Percentiles rank a stretch among this genome's conserved stretches.
phyloP scores from a whole-genome alignment of 1,140 invertebrate species.

The Sipha flava region DNA sequence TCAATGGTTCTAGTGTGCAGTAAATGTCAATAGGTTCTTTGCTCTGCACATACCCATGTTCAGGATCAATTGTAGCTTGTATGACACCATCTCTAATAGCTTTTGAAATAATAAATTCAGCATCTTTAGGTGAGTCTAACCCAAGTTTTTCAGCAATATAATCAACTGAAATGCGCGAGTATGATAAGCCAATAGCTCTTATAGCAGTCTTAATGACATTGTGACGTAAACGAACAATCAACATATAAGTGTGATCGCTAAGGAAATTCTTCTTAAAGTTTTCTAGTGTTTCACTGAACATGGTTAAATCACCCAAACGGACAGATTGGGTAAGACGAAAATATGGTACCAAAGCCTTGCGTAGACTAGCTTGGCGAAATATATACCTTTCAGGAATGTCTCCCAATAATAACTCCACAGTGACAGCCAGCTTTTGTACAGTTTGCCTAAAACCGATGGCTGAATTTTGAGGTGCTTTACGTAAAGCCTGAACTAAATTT shows the following conservation, averaged over 20 bases:
- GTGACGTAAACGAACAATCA: slow-evolving; percentile 88
- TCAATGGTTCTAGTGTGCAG: slow-evolving; percentile 89
- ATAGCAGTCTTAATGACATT: slow-evolving; percentile 99
- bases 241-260: slow-evolving; percentile 84
- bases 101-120: slow-evolving; percentile 98
- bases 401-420: slow-evolving; percentile 90
- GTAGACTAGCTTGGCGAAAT: slow-evolving; percentile 77
- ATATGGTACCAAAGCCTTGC: slow-evolving; percentile 84
- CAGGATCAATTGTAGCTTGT: slow-evolving; percentile 91
- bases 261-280: slow-evolving; percentile 81
- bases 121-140: slow-evolving; percentile 91
- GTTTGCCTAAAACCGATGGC: slow-evolving; percentile 98
- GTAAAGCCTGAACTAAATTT: slow-evolving; percentile 83
- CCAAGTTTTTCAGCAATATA: slow-evolving; percentile 92
- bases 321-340: slow-evolving; percentile 97
- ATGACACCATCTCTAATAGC: slow-evolving; percentile 99
- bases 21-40: slow-evolving; percentile 97
- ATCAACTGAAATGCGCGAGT: slow-evolving; percentile 88
- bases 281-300: slow-evolving; percentile 88
- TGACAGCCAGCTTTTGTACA: slow-evolving; percentile 91
- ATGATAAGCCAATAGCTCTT: slow-evolving; percentile 90
- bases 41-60: slow-evolving; percentile 92
- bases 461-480: slow-evolving; percentile 93
- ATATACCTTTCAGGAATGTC: slow-evolving; percentile 90
- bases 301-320: slow-evolving; percentile 82